Conservation (phyloP, 2,888 invertebrate genomes). For the Drosophila nr. perissopoda region DNA sequence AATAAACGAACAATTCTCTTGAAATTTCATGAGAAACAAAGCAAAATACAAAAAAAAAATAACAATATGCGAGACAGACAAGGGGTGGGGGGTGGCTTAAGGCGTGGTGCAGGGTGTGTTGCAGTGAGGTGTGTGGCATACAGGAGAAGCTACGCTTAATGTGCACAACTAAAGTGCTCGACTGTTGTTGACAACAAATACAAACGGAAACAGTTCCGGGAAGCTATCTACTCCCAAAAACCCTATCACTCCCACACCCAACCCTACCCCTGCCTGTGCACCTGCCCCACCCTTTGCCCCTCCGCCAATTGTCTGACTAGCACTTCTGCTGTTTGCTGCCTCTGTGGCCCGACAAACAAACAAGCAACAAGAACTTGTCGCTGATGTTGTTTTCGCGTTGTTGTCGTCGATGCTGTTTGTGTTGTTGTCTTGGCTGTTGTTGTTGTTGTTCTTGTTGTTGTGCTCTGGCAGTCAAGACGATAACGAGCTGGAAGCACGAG, state of each 20-base stretch:
- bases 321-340: constrained; percentile 51
- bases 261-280: background rate
- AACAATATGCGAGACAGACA: background rate
- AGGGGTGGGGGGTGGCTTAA: background rate
- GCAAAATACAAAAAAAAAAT: background rate
- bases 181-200: constrained; percentile 59
- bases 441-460: constrained; percentile 1
- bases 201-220: constrained; percentile 37
- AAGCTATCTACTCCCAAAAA: background rate
- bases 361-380: constrained; percentile 54
- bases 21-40: constrained; percentile 55
- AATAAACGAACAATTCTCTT: constrained; percentile 61
- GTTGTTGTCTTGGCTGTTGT: background rate
- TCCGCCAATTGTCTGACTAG: constrained; percentile 28
- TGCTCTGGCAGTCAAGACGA: constrained; percentile 47
- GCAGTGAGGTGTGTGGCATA: background rate
- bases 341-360: constrained; percentile 56
- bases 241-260: background rate
- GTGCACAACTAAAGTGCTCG: constrained; percentile 58
- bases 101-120: background rate
- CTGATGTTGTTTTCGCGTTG: constrained; percentile 2
- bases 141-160: constrained; percentile 47
- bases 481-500: constrained; percentile 51
- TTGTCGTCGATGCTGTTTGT: background rate
- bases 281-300: background rate